Evolutionary conservation across 2,888 invertebrate species (phyloP), one percentile per base, ranked within the genome.

Genomic region (Callimorpha dominula): DNA sequence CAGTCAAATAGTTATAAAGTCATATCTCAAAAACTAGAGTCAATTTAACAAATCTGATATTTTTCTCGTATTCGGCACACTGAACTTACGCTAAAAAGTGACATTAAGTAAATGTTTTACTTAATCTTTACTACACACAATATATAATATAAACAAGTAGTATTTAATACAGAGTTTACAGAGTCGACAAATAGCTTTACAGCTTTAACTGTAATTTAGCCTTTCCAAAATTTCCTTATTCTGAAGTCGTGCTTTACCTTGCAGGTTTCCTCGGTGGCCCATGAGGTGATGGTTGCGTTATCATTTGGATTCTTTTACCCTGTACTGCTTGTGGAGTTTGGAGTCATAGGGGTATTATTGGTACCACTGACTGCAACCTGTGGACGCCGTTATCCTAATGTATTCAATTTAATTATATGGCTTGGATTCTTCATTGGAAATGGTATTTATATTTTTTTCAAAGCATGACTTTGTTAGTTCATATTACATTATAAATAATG

Each of bases 231-330:
- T 31, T 1, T 31, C 31, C 31, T 0, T 31, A 57, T 60, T 31
- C 4, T 20, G 31, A 31, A 60, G 12, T 12, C 20, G 20, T 60
- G 14, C 20, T 31, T 4, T 60, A 46, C 14, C 20, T 70, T 67
- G 14, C 85, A 97, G 85, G 93, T 98, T 15, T 99, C 99, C 0
- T 97, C 99, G 0, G 85, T 98, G 1, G 97, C 98, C 74, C 99
- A 99, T 90, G 99, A 99, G 90, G 97, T 98, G 90, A 96, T 99
- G 70, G 89, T 99, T 49, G 96, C 97, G 1, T 96, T 98, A 68
- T 96, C 97, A 0, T 97, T 99, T 83, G 97, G 98, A 52, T 97
- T 98, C 90, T 98, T 98, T 92, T 98, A 98, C 86, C 99, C 99
- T 0, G 97, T 98, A 4, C 95, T 99, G 86, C 96, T 99, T 85